These are phyloP conservation scores for Pandemis cinnamomeana DNA, from an alignment of 2,888 invertebrate species.

Conservation along the genomic window DNA sequence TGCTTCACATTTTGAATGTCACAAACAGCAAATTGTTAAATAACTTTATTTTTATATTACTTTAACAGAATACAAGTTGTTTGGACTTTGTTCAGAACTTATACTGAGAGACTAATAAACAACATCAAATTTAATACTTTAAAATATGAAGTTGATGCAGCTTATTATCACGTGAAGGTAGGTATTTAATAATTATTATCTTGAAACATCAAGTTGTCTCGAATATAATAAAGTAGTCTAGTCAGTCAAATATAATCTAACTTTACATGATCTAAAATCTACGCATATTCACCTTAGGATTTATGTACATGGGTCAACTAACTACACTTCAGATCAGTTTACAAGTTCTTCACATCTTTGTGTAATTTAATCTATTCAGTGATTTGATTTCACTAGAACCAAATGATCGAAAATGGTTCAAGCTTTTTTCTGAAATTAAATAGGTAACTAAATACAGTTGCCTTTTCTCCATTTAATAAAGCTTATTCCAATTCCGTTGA, in stretches of 20 bases:
- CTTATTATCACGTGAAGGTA: neutral
- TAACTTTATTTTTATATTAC: neutral
- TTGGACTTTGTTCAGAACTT: neutral
- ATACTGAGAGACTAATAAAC: constrained; percentile 3
- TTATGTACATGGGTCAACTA: constrained; percentile 5
- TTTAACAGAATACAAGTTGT: neutral
- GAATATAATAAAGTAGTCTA: constrained; percentile 36
- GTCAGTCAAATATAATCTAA: constrained; percentile 33
- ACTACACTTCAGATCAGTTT: constrained; percentile 4
- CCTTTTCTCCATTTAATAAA: neutral
- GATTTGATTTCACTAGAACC: neutral
- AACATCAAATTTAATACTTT: neutral
- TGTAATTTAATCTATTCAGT: neutral
- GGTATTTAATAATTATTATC: too few relatives aligned
- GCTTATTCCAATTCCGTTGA: neutral
- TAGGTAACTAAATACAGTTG: neutral
- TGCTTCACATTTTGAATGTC: constrained; percentile 8
- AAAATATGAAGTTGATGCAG: neutral
- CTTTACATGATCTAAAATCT: constrained; percentile 26
- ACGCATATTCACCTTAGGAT: neutral
- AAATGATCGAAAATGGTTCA: neutral
- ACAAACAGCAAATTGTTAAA: neutral
- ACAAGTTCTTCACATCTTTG: neutral
- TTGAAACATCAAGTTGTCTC: constrained; percentile 3
- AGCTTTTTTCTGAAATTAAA: neutral